These are phyloP conservation scores for Parazoanthus atlanticus DNA, from an alignment of 92 coral and sea anemone genomes.

Conservation along the genomic window DNA sequence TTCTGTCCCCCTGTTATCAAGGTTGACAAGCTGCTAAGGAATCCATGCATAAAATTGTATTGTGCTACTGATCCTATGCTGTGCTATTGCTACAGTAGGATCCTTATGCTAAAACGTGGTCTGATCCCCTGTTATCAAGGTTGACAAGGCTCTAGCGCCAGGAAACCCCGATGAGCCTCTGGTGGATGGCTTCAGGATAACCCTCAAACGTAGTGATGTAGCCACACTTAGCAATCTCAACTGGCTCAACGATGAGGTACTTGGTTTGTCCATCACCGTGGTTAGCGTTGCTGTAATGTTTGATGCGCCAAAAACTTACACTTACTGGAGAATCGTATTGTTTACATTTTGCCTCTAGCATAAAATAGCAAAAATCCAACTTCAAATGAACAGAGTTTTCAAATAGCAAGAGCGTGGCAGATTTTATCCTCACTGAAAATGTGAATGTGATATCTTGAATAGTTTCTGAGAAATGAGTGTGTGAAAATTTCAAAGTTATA, in stretches of 20 bases:
- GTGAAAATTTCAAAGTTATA: too few species aligned
- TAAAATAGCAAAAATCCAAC: too few species aligned
- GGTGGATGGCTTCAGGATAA: conserved; percentile 80
- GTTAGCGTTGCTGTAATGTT: neutral
- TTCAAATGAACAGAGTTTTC: too few species aligned
- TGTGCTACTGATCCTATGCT: too few species aligned
- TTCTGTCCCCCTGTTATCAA: conserved; percentile 7
- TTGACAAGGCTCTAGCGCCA: conserved; percentile 83
- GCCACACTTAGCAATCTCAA: conserved; percentile 87
- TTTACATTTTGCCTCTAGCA: too few species aligned
- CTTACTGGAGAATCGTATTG: too few species aligned
- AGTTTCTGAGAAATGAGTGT: too few species aligned
- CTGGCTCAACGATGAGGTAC: conserved; percentile 99
- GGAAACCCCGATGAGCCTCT: conserved; percentile 82
- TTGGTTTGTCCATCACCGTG: neutral
- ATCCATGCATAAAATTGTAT: conserved; percentile 12
- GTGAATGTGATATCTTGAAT: too few species aligned
- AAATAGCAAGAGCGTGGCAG: too few species aligned
- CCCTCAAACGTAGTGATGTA: conserved; percentile 86
- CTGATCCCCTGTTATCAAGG: conserved; percentile 43
- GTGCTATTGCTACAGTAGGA: neutral
- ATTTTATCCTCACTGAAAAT: too few species aligned
- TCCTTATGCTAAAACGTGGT: neutral
- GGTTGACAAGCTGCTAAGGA: conserved; percentile 87
- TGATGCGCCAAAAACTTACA: neutral